phyloP scores from a whole-genome alignment of 30 jellyfish, hydroid and myxozoan genomes.

The Hydractinia symbiolongicarpus region DNA sequence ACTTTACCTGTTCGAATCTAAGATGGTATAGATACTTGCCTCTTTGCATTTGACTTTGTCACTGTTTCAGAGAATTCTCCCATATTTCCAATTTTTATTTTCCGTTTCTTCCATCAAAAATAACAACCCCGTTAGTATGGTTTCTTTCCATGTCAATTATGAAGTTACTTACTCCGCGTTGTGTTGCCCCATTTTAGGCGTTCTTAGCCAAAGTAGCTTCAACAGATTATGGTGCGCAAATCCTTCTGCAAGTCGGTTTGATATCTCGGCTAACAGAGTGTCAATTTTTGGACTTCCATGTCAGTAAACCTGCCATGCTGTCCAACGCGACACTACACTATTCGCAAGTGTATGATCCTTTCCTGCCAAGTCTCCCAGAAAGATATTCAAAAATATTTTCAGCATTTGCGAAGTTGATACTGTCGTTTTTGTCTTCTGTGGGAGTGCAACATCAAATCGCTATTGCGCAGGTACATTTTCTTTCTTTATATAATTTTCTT shows the following conservation, averaged over 20 bases:
- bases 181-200: conserved; percentile 26
- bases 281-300: conserved; percentile 71
- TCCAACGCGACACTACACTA: conserved; percentile 39
- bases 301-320: conserved; percentile 33
- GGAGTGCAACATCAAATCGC: conserved; percentile 75
- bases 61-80: no score
- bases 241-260: conserved; percentile 67
- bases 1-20: conserved; percentile 74
- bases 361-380: conserved; percentile 50
- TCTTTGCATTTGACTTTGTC: no score
- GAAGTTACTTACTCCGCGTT: no score
- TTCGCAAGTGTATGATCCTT: conserved; percentile 55
- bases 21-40: conserved; percentile 45
- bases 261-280: conserved; percentile 55
- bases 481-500: background rate
- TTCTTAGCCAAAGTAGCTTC: conserved; percentile 63
- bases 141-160: no score
- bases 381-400: conserved; percentile 57
- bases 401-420: conserved; percentile 51
- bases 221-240: conserved; percentile 78
- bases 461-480: conserved; percentile 43
- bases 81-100: no score
- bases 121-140: no score
- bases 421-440: conserved; percentile 60
- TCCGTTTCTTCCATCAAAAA: no score